These are phyloP conservation scores for Agriotes lineatus DNA, from an alignment of 2,888 invertebrate species.

Conservation along the genomic window DNA sequence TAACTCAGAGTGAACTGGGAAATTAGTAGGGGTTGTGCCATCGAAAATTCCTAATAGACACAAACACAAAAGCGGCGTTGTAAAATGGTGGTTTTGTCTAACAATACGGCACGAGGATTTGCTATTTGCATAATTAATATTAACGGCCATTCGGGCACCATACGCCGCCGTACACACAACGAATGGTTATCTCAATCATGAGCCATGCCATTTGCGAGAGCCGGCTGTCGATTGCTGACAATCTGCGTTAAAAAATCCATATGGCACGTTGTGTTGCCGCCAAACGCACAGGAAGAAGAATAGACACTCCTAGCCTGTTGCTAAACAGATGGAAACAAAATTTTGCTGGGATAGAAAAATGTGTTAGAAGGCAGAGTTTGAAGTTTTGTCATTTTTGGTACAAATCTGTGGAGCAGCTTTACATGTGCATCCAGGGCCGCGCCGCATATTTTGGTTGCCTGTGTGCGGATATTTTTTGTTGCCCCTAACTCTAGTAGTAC, in stretches of 20 bases:
- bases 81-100: conserved; percentile 22
- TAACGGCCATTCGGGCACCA: conserved; percentile 34
- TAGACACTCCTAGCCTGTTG: conserved; percentile 20
- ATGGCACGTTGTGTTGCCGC: conserved; percentile 37
- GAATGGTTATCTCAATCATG: conserved; percentile 37
- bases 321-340: too few species aligned
- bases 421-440: too few species aligned
- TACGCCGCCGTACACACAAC: conserved; percentile 27
- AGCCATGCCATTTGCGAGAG: conserved; percentile 39
- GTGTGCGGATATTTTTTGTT: too few species aligned
- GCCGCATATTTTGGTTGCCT: too few species aligned
- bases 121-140: conserved; percentile 38
- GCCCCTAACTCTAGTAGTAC: too few species aligned
- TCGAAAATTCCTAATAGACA: conserved; percentile 28
- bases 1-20: neutral
- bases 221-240: conserved; percentile 50
- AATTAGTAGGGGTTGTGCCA: conserved; percentile 14
- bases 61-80: conserved; percentile 13
- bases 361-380: too few species aligned
- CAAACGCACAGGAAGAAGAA: conserved; percentile 34
- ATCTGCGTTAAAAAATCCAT: conserved; percentile 50
- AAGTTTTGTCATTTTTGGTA: too few species aligned
- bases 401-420: too few species aligned
- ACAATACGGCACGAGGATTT: conserved; percentile 24
- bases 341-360: too few species aligned